These are phyloP conservation scores for Lepilemur ruficaudatus DNA, from an alignment of 2,797 vertebrate species.

Conservation along the genomic window DNA sequence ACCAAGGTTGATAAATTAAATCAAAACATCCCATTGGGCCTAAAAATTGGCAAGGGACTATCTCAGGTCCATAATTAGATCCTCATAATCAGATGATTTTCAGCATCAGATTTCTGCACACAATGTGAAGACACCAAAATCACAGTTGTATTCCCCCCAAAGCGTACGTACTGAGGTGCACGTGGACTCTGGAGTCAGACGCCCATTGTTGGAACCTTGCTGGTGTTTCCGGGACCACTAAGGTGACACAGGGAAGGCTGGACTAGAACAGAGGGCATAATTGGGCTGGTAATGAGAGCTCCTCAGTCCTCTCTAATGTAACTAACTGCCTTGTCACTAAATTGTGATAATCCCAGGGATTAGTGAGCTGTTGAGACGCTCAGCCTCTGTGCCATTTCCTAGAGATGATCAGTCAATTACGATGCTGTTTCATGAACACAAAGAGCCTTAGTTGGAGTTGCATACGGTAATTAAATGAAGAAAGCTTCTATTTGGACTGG, in stretches of 20 bases:
- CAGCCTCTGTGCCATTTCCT: neutral
- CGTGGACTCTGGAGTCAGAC: neutral
- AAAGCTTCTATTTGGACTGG: slow-evolving; percentile 22
- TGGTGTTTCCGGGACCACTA: neutral
- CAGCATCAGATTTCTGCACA: neutral
- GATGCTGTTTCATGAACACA: neutral
- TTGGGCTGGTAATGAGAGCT: neutral
- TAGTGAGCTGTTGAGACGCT: slow-evolving; percentile 14
- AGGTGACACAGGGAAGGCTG: neutral
- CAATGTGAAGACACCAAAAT: neutral
- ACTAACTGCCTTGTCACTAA: slow-evolving; percentile 27
- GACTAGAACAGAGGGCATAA: slow-evolving; percentile 12
- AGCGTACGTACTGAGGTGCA: fast-evolving
- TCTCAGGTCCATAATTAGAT: neutral
- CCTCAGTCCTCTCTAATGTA: neutral
- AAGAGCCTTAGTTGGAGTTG: neutral
- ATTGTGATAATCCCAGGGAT: slow-evolving; percentile 45
- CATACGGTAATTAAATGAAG: slow-evolving; percentile 28
- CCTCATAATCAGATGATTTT: neutral
- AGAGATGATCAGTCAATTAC: slow-evolving; percentile 25
- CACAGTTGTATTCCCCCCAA: too few species aligned
- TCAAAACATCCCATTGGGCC: neutral
- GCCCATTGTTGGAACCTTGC: neutral
- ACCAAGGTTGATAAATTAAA: neutral
- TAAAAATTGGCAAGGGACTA: neutral